A percentile compares a stretch with the other conserved stretches of the same genome.
These are phyloP conservation scores for Euwallacea similis DNA, from an alignment of 1,140 invertebrate genomes.

Conservation along the genomic window DNA sequence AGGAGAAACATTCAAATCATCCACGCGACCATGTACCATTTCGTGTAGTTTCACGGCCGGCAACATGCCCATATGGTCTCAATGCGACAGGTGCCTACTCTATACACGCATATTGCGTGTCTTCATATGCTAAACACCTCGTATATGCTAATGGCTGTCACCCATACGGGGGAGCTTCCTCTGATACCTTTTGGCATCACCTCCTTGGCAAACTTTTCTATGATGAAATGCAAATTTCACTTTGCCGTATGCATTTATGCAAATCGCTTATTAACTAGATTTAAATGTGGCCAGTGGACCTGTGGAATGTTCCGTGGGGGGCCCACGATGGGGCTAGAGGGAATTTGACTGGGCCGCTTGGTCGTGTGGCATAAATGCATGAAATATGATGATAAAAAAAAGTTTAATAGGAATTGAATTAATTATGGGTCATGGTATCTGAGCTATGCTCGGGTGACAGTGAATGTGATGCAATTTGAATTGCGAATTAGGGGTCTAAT, in stretches of 20 bases:
- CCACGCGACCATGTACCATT: constrained; percentile 7
- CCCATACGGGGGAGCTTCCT: neutral
- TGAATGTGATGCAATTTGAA: too few relatives aligned
- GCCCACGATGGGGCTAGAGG: neutral
- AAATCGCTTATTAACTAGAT: constrained; percentile 3
- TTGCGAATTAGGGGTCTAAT: too few relatives aligned
- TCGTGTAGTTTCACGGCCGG: constrained; percentile 4
- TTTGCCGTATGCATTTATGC: constrained; percentile 1
- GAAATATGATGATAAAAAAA: neutral
- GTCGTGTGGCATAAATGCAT: neutral
- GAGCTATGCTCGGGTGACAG: too few relatives aligned
- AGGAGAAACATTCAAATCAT: constrained; percentile 8
- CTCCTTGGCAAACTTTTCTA: too few relatives aligned
- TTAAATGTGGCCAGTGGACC: neutral
- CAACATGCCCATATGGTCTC: constrained; percentile 9
- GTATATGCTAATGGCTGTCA: neutral
- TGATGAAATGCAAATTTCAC: neutral
- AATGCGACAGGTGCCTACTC: constrained; percentile 18
- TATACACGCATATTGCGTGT: constrained; percentile 21
- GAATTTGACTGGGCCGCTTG: neutral
- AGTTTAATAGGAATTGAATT: neutral
- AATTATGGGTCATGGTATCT: too few relatives aligned
- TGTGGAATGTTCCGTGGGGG: neutral
- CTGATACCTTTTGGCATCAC: too few relatives aligned
- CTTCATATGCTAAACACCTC: constrained; percentile 17